Evolutionary conservation across 37 sponge, comb jelly and placozoan species (phyloP), one percentile per base, ranked within the genome.

Genomic region (Aphrocallistes beatrix): DNA sequence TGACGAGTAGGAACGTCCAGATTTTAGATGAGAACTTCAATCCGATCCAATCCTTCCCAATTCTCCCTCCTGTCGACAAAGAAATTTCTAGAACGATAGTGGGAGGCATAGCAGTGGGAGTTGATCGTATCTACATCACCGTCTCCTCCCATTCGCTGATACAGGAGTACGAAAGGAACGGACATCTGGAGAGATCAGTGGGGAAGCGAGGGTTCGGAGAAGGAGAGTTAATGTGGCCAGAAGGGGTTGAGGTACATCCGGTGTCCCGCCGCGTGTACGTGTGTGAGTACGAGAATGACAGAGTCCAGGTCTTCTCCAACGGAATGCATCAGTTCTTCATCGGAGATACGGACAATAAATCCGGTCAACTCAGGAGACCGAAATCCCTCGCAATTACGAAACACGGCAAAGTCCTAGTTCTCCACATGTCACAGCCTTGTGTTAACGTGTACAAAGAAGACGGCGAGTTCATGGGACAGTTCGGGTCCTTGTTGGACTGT

Each of bases 341-440:
- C n/a, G 75, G 75, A 6, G 75, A 60, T 28, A 60, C 3, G 3
- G 75, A 60, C n/a, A 28, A 28, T 30, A 13, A 28, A 28, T 21
- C 3, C 34, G 75, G 75, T 1, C 32, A 28, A 60, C n/a, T 60
- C 10, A 19, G 75, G 21, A 21, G 75, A 21, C 75, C 75, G 3
- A 60, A 60, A 60, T 60, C 75, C 1, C 10, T 60, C 3, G 75
- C 75, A 19, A 60, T 60, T 60, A 60, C 75, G 75, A 60, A 60
- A 21, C 75, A 60, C 3, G 75, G 75, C 10, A 60, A 60, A 28
- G 75, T 60, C 28, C 10, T 60, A 60, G 21, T 60, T 13, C 21
- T 60, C 10, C 75, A 60, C 8, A 19, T 32, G n/a, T 60, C 75
- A 19, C 34, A 60, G 1, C 75, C 75, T 6, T 60, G 75, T 60